A percentile compares a stretch with the other conserved stretches of the same genome.
phyloP scores from a whole-genome alignment of 2,797 vertebrate species.

The Eospalax fontanierii region DNA sequence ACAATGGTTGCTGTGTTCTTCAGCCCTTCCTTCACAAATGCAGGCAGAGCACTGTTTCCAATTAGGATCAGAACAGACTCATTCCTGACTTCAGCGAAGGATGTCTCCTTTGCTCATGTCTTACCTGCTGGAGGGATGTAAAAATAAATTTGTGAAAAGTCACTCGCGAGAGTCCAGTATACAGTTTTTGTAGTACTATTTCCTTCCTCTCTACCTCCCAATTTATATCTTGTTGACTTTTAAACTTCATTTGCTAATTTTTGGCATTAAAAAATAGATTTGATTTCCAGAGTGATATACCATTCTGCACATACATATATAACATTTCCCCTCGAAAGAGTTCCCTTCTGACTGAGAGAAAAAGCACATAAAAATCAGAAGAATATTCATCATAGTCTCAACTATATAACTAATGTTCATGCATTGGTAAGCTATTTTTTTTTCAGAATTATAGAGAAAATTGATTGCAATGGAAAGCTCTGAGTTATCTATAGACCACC shows the following conservation, averaged over 20 bases:
- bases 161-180: constrained; percentile 46
- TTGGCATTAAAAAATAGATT: constrained; percentile 65
- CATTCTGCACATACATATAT: constrained; percentile 34
- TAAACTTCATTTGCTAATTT: constrained; percentile 65
- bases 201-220: constrained; percentile 62
- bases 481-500: constrained; percentile 18
- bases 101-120: constrained; percentile 30
- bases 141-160: constrained; percentile 71
- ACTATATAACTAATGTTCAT: constrained; percentile 62
- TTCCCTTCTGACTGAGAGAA: constrained; percentile 44
- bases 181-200: constrained; percentile 66
- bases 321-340: constrained; percentile 57
- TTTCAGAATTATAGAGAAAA: constrained; percentile 39
- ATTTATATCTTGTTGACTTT: constrained; percentile 60
- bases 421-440: constrained; percentile 52
- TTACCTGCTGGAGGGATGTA: constrained; percentile 14
- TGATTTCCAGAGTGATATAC: constrained; percentile 60
- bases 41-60: constrained; percentile 70
- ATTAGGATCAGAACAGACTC: constrained; percentile 68
- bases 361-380: constrained; percentile 59
- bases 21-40: constrained; percentile 53
- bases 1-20: constrained; percentile 62
- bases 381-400: constrained; percentile 65
- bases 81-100: constrained; percentile 48
- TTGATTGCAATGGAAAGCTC: constrained; percentile 35